phyloP scores from a whole-genome alignment of 2,888 invertebrate genomes.

The Ligdia adustata region DNA sequence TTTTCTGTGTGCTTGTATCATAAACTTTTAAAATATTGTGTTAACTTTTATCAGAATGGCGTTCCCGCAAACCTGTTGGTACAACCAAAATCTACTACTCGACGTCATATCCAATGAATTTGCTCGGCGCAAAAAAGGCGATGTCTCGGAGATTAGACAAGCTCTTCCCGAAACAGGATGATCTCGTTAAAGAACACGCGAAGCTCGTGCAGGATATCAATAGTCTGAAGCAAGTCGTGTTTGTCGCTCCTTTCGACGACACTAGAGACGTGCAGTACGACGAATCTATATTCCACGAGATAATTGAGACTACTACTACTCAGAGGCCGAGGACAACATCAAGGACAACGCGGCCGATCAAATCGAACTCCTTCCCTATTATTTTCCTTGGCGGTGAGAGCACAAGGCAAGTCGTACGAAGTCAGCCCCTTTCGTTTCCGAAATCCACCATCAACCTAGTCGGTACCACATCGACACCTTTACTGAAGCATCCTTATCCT shows the following conservation, averaged over 20 bases:
- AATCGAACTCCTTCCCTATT: constrained; percentile 57
- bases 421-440: constrained; percentile 54
- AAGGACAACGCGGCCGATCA: constrained; percentile 40
- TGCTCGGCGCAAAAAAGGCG: constrained; percentile 40
- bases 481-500: constrained; percentile 68
- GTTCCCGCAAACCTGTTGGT: constrained; percentile 21
- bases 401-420: constrained; percentile 53
- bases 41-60: too few relatives aligned
- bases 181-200: constrained; percentile 72
- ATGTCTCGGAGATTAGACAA: constrained; percentile 29
- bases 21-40: too few relatives aligned
- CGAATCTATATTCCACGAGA: constrained; percentile 70
- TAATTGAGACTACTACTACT: constrained; percentile 62
- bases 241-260: constrained; percentile 65
- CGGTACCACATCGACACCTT: constrained; percentile 66
- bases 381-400: constrained; percentile 67
- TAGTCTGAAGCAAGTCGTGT: constrained; percentile 65
- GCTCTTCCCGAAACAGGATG: constrained; percentile 50
- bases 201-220: constrained; percentile 78
- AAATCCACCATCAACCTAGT: constrained; percentile 64
- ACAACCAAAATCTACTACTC: constrained; percentile 22
- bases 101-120: constrained; percentile 17
- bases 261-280: constrained; percentile 61
- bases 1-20: too few relatives aligned
- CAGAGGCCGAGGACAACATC: constrained; percentile 12